phyloP scores from a whole-genome alignment of 1,140 invertebrate genomes.

The Neuroterus valhalla region DNA sequence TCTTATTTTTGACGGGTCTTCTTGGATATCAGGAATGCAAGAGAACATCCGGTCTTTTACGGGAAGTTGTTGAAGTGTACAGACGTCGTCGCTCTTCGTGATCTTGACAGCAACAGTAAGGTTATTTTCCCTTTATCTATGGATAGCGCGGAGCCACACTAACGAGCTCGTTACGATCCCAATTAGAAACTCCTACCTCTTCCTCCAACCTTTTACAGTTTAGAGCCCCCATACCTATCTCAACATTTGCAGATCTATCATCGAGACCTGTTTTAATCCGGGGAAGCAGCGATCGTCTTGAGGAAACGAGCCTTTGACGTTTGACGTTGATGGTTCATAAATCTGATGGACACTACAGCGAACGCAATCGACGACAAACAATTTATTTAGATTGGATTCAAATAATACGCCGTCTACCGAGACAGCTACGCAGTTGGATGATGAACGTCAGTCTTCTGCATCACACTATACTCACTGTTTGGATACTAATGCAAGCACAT shows the following conservation, averaged over 20 bases:
- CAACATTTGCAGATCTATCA: constrained; percentile 9
- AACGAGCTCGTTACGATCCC: constrained; percentile 55
- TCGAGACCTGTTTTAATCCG: neutral
- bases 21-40: neutral
- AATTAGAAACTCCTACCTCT: constrained; percentile 48
- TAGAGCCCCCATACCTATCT: constrained; percentile 42
- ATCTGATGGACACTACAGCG: neutral
- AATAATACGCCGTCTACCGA: neutral
- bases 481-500: too few species aligned
- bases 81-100: constrained; percentile 9
- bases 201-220: constrained; percentile 40
- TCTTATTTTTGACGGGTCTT: too few species aligned
- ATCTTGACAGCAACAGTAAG: constrained; percentile 25
- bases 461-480: too few species aligned
- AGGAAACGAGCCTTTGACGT: neutral
- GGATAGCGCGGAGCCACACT: constrained; percentile 37
- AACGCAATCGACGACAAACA: constrained; percentile 23
- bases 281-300: neutral
- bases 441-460: neutral
- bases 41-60: neutral
- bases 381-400: constrained; percentile 11
- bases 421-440: neutral
- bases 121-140: constrained; percentile 40
- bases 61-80: neutral
- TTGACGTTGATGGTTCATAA: constrained; percentile 50